Percentiles rank a stretch among this genome's conserved stretches.
phyloP scores from a whole-genome alignment of 2,888 invertebrate genomes.

The Silvanus unidentatus region DNA sequence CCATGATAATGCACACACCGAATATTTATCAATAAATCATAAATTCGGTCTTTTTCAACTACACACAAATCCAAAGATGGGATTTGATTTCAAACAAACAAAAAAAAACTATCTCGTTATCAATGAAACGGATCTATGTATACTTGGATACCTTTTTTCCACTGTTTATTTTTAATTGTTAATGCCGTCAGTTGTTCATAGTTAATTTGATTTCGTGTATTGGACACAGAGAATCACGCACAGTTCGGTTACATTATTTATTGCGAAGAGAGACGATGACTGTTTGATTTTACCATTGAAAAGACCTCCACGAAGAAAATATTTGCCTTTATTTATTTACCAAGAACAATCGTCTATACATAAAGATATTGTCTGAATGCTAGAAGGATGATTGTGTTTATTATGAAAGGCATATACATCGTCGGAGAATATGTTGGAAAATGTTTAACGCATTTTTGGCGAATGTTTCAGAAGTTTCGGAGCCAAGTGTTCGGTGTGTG shows the following conservation, averaged over 20 bases:
- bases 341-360: slow-evolving; percentile 13
- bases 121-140: no score
- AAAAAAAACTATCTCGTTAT: no score
- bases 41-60: no score
- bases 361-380: neutral
- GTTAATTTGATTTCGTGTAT: slow-evolving; percentile 8
- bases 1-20: slow-evolving; percentile 20
- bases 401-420: neutral
- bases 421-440: neutral
- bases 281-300: slow-evolving; percentile 10
- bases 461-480: slow-evolving; percentile 78
- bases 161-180: slow-evolving; percentile 1
- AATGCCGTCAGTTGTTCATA: neutral
- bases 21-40: slow-evolving; percentile 3
- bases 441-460: neutral
- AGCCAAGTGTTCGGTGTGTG: slow-evolving; percentile 94
- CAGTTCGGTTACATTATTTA: no score
- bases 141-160: neutral
- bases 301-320: slow-evolving; percentile 13
- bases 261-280: slow-evolving; percentile 8
- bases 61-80: no score
- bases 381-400: neutral
- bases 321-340: slow-evolving; percentile 8
- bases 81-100: no score
- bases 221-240: slow-evolving; percentile 8